phyloP scores from a whole-genome alignment of 2,797 vertebrate species.

The Oceanodroma leucorhoa region DNA sequence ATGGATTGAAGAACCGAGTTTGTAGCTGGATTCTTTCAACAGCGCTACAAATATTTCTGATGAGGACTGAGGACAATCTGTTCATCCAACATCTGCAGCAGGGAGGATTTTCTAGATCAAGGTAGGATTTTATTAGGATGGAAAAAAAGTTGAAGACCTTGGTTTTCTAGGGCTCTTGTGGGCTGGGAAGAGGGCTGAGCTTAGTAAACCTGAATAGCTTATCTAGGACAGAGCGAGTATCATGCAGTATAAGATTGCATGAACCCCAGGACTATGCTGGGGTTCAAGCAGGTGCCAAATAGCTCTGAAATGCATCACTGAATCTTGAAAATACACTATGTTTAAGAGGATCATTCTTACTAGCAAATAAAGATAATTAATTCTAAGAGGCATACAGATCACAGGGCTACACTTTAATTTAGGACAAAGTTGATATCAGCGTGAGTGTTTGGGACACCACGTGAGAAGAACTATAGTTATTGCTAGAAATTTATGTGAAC shows the following conservation, averaged over 20 bases:
- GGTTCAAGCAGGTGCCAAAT: background rate
- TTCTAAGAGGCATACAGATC: background rate
- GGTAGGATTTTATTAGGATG: background rate
- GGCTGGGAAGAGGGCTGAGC: background rate
- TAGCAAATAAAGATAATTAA: background rate
- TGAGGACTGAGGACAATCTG: background rate
- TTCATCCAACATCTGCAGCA: background rate
- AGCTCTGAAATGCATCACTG: background rate
- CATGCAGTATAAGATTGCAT: background rate
- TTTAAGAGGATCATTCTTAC: background rate
- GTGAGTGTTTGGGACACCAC: background rate
- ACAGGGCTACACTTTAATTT: background rate
- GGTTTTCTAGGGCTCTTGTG: background rate
- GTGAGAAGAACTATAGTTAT: background rate
- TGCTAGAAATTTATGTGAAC: background rate
- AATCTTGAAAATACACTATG: background rate
- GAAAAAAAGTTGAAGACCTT: background rate
- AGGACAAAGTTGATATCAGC: background rate
- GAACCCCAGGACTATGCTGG: background rate
- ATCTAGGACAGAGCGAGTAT: background rate
- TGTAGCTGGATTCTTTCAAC: background rate
- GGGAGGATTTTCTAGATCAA: background rate
- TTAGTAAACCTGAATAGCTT: background rate
- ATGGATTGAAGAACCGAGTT: background rate
- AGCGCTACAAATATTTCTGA: background rate